Percentiles rank a stretch among this genome's conserved stretches.
Conservation (phyloP, 92 coral and sea anemone genomes). For the Virgularia gustaviana region DNA sequence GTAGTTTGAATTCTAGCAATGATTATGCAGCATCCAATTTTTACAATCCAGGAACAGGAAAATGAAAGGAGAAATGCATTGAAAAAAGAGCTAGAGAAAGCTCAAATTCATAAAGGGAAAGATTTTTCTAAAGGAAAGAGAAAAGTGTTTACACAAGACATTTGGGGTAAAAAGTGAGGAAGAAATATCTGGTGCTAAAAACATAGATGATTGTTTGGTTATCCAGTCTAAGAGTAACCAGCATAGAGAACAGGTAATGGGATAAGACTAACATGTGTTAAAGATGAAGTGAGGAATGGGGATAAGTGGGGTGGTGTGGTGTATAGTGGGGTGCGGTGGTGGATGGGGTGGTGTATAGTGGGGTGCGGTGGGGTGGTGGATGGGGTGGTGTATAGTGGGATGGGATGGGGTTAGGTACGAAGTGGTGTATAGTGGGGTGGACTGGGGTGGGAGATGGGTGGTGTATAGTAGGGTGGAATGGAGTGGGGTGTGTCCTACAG, state of each 20-base stretch:
- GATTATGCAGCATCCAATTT: no score
- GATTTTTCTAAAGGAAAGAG: not conserved
- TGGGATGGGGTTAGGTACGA: no score
- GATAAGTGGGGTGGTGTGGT: no score
- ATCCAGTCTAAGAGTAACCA: not conserved
- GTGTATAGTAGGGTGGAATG: no score
- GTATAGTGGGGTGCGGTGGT: no score
- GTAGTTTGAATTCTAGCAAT: no score
- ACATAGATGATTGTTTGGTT: conserved; percentile 19
- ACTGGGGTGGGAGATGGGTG: no score
- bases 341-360: no score
- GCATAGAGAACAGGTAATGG: conserved; percentile 1
- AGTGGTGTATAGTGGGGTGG: no score
- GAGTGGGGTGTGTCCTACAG: no score
- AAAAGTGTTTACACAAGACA: not conserved
- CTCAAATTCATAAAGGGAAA: not conserved
- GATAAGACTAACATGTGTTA: not conserved
- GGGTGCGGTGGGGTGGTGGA: no score
- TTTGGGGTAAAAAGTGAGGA: not conserved
- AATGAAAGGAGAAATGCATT: conserved; percentile 14
- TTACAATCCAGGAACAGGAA: conserved; percentile 9
- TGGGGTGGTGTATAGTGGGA: no score
- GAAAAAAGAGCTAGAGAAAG: not conserved
- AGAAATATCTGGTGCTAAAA: not conserved
- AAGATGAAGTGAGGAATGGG: not conserved